phyloP scores from a whole-genome alignment of 1,140 invertebrate species.

The Eumeta japonica region DNA sequence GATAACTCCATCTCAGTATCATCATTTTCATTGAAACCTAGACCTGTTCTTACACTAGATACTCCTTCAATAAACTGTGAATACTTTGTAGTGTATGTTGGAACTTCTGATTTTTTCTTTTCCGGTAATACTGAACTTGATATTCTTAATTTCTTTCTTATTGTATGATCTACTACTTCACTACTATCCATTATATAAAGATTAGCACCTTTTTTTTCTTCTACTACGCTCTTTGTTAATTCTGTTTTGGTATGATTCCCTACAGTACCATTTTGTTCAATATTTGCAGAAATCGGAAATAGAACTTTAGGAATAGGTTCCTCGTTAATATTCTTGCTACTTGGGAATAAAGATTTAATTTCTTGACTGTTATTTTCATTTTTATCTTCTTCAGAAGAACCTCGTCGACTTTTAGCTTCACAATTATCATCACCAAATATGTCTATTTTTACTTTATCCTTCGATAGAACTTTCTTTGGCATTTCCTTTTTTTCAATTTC shows the following conservation, averaged over 20 bases:
- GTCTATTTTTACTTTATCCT: conserved; percentile 20
- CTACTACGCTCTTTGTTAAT: conserved; percentile 8
- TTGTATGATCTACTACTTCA: conserved; percentile 21
- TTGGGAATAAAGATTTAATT: conserved; percentile 35
- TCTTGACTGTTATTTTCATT: no score
- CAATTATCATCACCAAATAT: conserved; percentile 11
- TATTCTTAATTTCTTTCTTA: conserved; percentile 37
- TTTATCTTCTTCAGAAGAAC: no score
- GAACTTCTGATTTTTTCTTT: conserved; percentile 25
- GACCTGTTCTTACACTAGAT: conserved; percentile 34
- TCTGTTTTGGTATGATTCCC: conserved; percentile 11
- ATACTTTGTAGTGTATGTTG: conserved; percentile 46
- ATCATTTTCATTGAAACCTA: conserved; percentile 42
- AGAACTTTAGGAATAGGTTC: conserved; percentile 11
- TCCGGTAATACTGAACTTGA: conserved; percentile 41
- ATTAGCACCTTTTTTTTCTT: conserved; percentile 35
- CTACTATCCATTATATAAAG: conserved; percentile 25
- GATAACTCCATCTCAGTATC: conserved; percentile 19
- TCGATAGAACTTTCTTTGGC: no score
- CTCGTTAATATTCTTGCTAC: conserved; percentile 20
- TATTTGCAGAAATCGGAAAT: conserved; percentile 26
- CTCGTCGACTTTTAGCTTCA: no score
- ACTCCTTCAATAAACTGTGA: conserved; percentile 43
- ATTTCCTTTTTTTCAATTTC: conserved; percentile 49
- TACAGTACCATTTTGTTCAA: conserved; percentile 7